These are phyloP conservation scores for Aurelia aurita complex sp. Pacific DNA, from an alignment of 30 jellyfish, hydroid and myxozoan species.

Conservation along the genomic window DNA sequence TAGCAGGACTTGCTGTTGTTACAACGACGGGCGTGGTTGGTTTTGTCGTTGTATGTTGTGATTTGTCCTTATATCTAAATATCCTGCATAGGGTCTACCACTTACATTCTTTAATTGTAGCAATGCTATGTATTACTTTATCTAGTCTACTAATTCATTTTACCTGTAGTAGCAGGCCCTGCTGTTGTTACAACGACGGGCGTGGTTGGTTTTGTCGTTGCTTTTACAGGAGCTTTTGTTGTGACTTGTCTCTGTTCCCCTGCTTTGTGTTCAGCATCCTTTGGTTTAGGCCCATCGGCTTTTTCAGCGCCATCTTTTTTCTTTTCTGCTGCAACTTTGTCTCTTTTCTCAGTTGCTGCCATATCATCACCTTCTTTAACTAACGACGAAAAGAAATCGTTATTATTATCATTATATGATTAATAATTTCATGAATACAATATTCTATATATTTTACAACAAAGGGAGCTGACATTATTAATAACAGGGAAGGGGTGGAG, in stretches of 20 bases:
- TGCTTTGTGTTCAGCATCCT: conserved; percentile 7
- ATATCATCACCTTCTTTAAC: conserved; percentile 86
- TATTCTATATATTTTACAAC: too few species aligned
- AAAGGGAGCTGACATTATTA: too few species aligned
- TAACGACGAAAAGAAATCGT: neutral
- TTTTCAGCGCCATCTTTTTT: conserved; percentile 28
- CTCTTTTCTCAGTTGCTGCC: conserved; percentile 56
- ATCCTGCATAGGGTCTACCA: neutral
- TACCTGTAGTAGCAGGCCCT: conserved; percentile 66
- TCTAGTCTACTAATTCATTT: neutral
- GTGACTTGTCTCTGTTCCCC: conserved; percentile 43
- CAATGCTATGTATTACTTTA: neutral
- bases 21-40: conserved; percentile 7
- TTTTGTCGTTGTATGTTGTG: too few species aligned
- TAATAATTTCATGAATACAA: too few species aligned
- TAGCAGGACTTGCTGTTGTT: conserved; percentile 53
- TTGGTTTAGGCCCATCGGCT: conserved; percentile 27
- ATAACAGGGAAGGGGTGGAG: too few species aligned
- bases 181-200: conserved; percentile 40
- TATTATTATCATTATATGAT: too few species aligned
- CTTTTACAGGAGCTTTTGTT: conserved; percentile 36
- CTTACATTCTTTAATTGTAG: neutral
- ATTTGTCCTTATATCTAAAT: too few species aligned
- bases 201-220: conserved; percentile 38
- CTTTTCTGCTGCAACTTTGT: conserved; percentile 42